Evolutionary conservation across 1,140 invertebrate genomes (phyloP), one percentile per base, ranked within the genome.

Genomic region (Charaxes varanes): DNA sequence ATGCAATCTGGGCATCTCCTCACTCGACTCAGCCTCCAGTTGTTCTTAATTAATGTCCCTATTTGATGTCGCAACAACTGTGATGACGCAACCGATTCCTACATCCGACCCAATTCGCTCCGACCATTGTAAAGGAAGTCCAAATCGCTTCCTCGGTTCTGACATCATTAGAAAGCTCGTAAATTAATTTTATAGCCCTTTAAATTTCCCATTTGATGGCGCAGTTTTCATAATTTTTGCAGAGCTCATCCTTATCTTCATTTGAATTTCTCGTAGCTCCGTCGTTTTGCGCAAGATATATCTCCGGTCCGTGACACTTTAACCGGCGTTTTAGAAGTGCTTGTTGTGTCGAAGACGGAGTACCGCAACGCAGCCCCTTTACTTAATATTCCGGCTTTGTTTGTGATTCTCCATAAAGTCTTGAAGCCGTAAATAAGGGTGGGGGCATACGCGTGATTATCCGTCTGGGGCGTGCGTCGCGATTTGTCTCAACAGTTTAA

Each of bases 401-500:
- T 53, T 51, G 42, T 35, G 26, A 33, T 43, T 48, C 34, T 40
- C 21, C 40, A 21, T 22, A 40, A 31, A 31, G 33, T 34, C 43
- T 33, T 30, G 10, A 27, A 40, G 28, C 32, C 38, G 34, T 43
- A 53, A 53, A 53, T 53, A 45, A 49, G 52, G 41, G 46, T 27
- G 34, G 23, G 11, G 15, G 24, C 41, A 50, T 37, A 49, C 38
- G 37, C 34, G 38, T 31, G 18, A 47, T 47, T 43, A 53, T 43
- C 50, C 42, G 13, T 31, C 15, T 3, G 10, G 15, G 28, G 34
- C 28, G 30, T 41, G 37, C 41, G 27, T 35, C 41, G 35, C 40
- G 30, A 32, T 33, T 50, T 37, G 47, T 53, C 37, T 42, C 38
- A 38, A 42, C 43, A 34, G 45, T 45, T 54, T 46, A 59, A 59